A percentile compares a stretch with the other conserved stretches of the same genome.
Evolutionary conservation across 2,888 invertebrate genomes (phyloP).

Genomic region (Acleris literana): DNA sequence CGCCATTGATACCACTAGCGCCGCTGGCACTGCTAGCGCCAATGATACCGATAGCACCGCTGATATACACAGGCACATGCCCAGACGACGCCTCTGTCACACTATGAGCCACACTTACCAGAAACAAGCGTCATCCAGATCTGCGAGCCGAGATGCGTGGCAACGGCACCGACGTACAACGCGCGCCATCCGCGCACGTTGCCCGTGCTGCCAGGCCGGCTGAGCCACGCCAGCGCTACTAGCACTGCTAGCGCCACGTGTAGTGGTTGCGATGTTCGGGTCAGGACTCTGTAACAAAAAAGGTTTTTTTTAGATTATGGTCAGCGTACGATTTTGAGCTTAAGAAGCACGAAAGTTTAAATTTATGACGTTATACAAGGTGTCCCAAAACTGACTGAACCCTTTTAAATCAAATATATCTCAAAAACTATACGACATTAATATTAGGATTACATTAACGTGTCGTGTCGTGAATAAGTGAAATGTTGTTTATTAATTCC

Average conservation of each 20-base stretch:
- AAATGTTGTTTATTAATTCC: too few species aligned
- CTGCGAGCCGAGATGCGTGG: slow-evolving; percentile 93
- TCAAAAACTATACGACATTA: too few species aligned
- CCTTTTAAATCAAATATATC: too few species aligned
- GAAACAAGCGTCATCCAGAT: slow-evolving; percentile 97
- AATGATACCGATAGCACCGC: too few species aligned
- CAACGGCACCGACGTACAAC: slow-evolving; percentile 90
- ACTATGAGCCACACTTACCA: slow-evolving; percentile 76
- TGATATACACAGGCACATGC: too few species aligned
- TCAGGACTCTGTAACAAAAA: slow-evolving; percentile 84
- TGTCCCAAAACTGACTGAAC: not conserved
- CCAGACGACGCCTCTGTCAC: too few species aligned
- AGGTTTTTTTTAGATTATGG: not conserved
- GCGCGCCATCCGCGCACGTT: slow-evolving; percentile 81
- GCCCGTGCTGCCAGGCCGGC: slow-evolving; percentile 55
- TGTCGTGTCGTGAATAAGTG: too few species aligned
- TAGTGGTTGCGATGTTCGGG: slow-evolving; percentile 89
- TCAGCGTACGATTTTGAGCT: not conserved
- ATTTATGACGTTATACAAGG: too few species aligned
- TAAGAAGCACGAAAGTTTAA: too few species aligned
- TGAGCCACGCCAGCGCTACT: slow-evolving; percentile 77
- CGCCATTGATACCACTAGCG: too few species aligned
- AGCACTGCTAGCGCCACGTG: slow-evolving; percentile 86
- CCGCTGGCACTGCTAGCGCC: too few species aligned
- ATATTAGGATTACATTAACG: too few species aligned